Evolutionary conservation across 2,888 invertebrate species (phyloP).

Genomic region (Noctua fimbriata): DNA sequence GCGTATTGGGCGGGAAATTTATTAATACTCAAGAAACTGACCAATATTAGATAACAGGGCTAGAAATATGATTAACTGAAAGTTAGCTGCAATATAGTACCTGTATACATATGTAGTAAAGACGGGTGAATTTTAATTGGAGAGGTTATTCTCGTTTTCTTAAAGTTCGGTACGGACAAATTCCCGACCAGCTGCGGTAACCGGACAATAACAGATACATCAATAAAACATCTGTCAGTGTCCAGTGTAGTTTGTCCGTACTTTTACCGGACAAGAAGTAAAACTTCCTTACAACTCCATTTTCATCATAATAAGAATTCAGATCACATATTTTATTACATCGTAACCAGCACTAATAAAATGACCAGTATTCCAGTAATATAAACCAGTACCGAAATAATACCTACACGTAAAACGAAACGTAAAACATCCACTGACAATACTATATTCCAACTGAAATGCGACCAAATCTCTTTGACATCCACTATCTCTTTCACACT

Average conservation of each 20-base stretch:
- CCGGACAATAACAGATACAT: not conserved
- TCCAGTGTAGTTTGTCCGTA: not conserved
- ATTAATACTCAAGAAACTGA: conserved; percentile 43
- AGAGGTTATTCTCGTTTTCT: not conserved
- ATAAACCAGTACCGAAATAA: conserved; percentile 31
- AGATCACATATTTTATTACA: conserved; percentile 14
- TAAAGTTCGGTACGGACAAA: not conserved
- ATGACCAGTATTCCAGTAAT: conserved; percentile 21
- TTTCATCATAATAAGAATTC: not conserved
- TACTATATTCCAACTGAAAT: conserved; percentile 44
- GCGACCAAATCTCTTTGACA: conserved; percentile 44
- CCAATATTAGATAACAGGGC: conserved; percentile 25
- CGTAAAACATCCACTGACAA: conserved; percentile 42
- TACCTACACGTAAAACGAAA: conserved; percentile 33
- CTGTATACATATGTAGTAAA: not conserved
- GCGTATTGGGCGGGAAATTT: conserved; percentile 38
- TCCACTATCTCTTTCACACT: conserved; percentile 42
- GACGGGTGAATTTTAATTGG: not conserved
- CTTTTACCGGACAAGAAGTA: not conserved
- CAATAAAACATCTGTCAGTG: not conserved
- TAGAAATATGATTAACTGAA: conserved; percentile 8
- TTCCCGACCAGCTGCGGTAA: not conserved
- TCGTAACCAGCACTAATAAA: conserved; percentile 19
- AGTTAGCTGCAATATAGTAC: not conserved
- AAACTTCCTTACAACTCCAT: not conserved